Evolutionary conservation across 2,888 invertebrate species (phyloP).

Genomic region (Erynnis tages): DNA sequence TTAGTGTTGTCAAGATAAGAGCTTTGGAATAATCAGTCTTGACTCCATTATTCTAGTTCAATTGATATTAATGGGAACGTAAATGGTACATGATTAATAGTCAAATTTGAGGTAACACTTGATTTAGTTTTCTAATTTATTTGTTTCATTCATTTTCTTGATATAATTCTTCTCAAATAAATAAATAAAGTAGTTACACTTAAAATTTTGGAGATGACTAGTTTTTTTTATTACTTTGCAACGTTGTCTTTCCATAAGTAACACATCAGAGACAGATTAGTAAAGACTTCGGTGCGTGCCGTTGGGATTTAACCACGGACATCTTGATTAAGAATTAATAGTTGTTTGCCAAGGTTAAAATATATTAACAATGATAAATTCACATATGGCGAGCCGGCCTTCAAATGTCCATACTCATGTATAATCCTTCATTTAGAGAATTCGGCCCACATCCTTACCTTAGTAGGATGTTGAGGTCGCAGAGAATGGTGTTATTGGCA

Average conservation of each 20-base stretch:
- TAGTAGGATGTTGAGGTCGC: slow-evolving; percentile 43
- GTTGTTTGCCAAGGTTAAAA: slow-evolving; percentile 9
- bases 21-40: neutral
- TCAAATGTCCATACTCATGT: slow-evolving; percentile 19
- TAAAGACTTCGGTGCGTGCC: no score
- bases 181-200: no score
- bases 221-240: no score
- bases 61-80: slow-evolving; percentile 14
- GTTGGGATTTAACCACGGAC: no score
- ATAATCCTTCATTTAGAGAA: slow-evolving; percentile 23
- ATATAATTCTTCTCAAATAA: no score
- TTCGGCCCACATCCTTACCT: slow-evolving; percentile 27
- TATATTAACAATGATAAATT: slow-evolving; percentile 16
- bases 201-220: no score
- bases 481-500: slow-evolving; percentile 37
- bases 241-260: no score
- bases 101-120: neutral
- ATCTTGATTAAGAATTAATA: no score
- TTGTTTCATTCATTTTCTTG: no score
- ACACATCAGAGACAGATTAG: no score
- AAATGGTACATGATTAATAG: neutral
- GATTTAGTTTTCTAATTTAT: no score
- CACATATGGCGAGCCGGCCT: slow-evolving; percentile 14
- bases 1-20: slow-evolving; percentile 5
- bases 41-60: neutral